Base-by-base conservation (phyloP, 2,888 invertebrate genomes). In the Caenorhabditis imperialis region DNA sequence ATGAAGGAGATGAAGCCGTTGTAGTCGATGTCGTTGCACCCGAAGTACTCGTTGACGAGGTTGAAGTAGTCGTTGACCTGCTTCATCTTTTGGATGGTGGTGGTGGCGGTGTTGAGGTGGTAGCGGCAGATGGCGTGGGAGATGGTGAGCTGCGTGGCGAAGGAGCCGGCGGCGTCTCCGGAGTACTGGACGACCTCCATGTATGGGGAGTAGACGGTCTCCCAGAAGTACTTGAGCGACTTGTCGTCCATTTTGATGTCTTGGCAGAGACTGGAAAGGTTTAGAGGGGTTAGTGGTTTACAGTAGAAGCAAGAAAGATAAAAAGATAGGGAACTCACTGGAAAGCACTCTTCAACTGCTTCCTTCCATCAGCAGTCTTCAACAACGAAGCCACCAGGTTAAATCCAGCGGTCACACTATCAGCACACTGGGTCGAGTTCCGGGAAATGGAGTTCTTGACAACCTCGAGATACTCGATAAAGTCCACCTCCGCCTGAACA, bases 171-270 rank as follows among this genome's bases (percentile, higher is more conserved):
- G 42, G 77, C 72, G 48, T 81, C 78, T 14, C 78, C 93, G 88
- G 96, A 96, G 88, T 96, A 96, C 86, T 97, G 96, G 0, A 96
- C 96, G 40, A 96, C 91, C 40, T 92, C 94, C 54, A 94, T 95
- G 89, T 96, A 94, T 89, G 94, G 93, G 45, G 92, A 92, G 0
- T 95, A 93, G 42, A 96, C 89, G n/a, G 91, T 92, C 87, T 92
- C 93, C 88, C 92, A 94, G 62, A 97, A 92, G 88, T 93, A 95
- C 1, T 93, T 71, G 48, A 78, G 53, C 3, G 44, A 42, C 33
- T 71, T 70, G 53, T 65, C 67, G 61, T 79, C 73, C 55, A 60
- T 35, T 38, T 75, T 18, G 48, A 77, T 55, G 45, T 69, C 71
- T 48, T 78, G 67, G 67, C 82, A 83, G 16, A 79, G 55, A 48